A percentile compares a stretch with the other conserved stretches of the same genome.
These are phyloP conservation scores for Hetaerina titia DNA, from an alignment of 2,888 invertebrate genomes.

Conservation along the genomic window DNA sequence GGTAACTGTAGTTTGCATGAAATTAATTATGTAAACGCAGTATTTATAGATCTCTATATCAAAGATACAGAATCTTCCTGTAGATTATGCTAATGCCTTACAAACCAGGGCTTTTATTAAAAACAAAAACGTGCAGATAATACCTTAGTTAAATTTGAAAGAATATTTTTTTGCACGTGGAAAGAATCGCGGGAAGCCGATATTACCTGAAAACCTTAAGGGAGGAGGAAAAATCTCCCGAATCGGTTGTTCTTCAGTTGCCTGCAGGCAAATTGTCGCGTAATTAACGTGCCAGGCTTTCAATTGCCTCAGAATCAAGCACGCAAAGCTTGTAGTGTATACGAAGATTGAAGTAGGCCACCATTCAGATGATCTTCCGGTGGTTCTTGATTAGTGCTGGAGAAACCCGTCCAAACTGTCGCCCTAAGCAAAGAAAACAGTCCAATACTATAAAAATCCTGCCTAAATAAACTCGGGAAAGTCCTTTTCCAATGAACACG, in stretches of 20 bases:
- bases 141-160: neutral
- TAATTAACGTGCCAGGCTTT: neutral
- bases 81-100: too few species aligned
- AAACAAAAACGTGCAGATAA: too few species aligned
- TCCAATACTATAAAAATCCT: neutral
- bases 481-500: too few species aligned
- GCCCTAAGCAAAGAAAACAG: neutral
- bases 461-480: too few species aligned
- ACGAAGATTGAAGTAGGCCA: neutral
- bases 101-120: too few species aligned
- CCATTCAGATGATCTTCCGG: neutral
- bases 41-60: too few species aligned
- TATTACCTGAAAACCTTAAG: neutral
- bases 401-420: neutral
- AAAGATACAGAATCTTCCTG: too few species aligned
- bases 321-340: neutral
- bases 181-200: neutral
- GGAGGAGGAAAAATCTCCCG: too few species aligned
- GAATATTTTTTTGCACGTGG: neutral
- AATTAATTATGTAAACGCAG: too few species aligned
- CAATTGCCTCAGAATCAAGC: neutral
- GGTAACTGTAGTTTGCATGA: too few species aligned
- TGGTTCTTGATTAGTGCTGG: neutral
- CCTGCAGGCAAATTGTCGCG: neutral
- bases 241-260: too few species aligned